Base-by-base conservation (phyloP, 1,140 invertebrate species). In the Drosophila truncata region DNA sequence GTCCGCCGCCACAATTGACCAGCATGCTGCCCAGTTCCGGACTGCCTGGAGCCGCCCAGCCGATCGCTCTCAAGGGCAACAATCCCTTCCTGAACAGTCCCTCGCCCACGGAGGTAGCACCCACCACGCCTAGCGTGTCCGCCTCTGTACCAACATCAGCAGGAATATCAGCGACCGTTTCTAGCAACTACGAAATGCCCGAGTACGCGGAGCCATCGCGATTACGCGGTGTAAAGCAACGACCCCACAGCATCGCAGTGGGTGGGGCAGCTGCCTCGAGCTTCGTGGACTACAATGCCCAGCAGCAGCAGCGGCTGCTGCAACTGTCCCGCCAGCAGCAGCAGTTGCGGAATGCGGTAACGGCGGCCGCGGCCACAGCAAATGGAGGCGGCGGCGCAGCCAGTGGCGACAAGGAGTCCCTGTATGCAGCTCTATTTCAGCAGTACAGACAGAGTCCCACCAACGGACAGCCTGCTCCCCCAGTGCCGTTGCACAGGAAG, bases 11-110 rank as follows among this genome's bases (percentile, higher is more conserved):
- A 3, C 86, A 88, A 33, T 41, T 92, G 57, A 91, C 91, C 20
- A 92, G 66, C 66, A 80, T 86, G 65, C 41, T 87, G 77, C 84
- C 85, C 18, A 64, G 69, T 10, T 52, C 86, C 16, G 83, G 85
- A n/a, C 60, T 81, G 61, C 83, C 83, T 4, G 84, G 84, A 25
- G 85, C 77, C 4, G 82, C 84, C 37, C 75, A 91, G 47, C 91
- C 91, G 42, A 92, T 92, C 39, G 91, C 91, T 10, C 54, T 92
- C 25, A 92, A 92, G 39, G 91, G 91, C 41, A 92, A 91, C 73
- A 92, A 92, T 86, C 91, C 91, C 3, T 92, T 92, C 42, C 47
- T 92, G 10, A 92, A 92, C 37, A 92, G 91, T 41, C 91, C 91
- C 9, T 92, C 91, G 46, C 91, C 91, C 20, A 92, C 91, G 0